Percentiles rank a stretch among this genome's conserved stretches.
phyloP scores from a whole-genome alignment of 2,113 vertebrate species.

The Donacobius atricapilla region DNA sequence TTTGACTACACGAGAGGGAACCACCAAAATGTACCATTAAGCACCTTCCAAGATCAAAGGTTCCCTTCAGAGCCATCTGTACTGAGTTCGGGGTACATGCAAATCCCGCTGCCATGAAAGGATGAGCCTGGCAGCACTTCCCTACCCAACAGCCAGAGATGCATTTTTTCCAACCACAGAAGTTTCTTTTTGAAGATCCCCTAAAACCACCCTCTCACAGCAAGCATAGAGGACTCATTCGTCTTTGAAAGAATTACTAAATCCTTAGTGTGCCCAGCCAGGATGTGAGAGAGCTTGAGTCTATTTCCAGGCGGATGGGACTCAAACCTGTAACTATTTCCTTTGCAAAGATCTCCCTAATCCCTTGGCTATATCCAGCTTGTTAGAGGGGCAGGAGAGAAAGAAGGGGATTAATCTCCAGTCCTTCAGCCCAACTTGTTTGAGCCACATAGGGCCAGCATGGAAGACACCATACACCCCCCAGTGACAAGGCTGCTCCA shows the following conservation, averaged over 20 bases:
- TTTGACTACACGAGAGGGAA: background rate
- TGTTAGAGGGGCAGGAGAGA: background rate
- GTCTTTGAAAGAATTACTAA: background rate
- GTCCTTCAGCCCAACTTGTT: background rate
- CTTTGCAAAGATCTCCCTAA: background rate
- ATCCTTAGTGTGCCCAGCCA: background rate
- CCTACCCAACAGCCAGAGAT: background rate
- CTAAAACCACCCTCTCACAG: background rate
- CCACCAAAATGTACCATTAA: background rate
- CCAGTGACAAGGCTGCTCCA: background rate
- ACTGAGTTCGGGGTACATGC: background rate
- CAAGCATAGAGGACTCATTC: background rate
- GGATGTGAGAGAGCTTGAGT: background rate
- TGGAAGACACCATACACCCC: rapidly evolving
- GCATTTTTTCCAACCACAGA: background rate
- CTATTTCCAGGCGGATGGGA: background rate
- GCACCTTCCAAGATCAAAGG: background rate
- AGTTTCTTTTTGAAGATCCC: background rate
- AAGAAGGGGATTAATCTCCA: background rate
- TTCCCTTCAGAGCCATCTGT: background rate
- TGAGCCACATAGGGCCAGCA: background rate
- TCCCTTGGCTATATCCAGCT: background rate
- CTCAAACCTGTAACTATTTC: background rate
- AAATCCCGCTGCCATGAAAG: background rate
- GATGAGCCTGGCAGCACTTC: background rate